A percentile compares a stretch with the other conserved stretches of the same genome.
Evolutionary conservation across 2,113 vertebrate species (phyloP).

Genomic region (Seriola dumerili): DNA sequence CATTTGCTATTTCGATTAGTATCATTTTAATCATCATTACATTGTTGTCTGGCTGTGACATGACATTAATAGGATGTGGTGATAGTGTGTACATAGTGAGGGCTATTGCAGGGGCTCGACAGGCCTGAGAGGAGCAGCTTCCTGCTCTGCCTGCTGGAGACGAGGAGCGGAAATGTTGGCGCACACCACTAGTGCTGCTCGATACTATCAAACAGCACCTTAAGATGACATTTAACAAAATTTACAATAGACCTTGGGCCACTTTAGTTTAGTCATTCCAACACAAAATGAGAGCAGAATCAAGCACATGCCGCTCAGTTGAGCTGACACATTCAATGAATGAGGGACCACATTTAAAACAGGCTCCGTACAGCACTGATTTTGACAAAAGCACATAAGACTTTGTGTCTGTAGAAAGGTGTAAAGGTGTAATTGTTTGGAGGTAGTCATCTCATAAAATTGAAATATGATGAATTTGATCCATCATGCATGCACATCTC

Average conservation of each 20-base stretch:
- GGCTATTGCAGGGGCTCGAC: not conserved
- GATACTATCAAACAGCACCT: not conserved
- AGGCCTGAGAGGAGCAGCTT: constrained; percentile 34
- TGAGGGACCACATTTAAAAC: not conserved
- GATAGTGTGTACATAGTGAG: constrained; percentile 29
- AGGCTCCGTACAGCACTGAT: no score
- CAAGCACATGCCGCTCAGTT: not conserved
- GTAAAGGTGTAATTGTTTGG: no score
- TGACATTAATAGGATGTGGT: constrained; percentile 67
- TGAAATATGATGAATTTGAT: not conserved
- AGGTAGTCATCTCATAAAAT: not conserved
- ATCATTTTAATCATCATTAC: constrained; percentile 78
- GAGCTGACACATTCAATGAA: not conserved
- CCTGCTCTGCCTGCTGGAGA: constrained; percentile 21
- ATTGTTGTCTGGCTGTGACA: constrained; percentile 74
- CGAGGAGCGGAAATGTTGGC: no score
- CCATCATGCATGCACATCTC: not conserved
- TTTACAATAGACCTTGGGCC: not conserved
- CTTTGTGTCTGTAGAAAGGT: not conserved
- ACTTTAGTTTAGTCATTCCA: not conserved
- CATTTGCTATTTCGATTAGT: constrained; percentile 71
- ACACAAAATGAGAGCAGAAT: not conserved
- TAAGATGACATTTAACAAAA: not conserved
- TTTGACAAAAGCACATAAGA: not conserved
- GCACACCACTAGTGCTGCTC: no score